Evolutionary conservation across 1,140 invertebrate species (phyloP).

Genomic region (Eupristina koningsbergeri): DNA sequence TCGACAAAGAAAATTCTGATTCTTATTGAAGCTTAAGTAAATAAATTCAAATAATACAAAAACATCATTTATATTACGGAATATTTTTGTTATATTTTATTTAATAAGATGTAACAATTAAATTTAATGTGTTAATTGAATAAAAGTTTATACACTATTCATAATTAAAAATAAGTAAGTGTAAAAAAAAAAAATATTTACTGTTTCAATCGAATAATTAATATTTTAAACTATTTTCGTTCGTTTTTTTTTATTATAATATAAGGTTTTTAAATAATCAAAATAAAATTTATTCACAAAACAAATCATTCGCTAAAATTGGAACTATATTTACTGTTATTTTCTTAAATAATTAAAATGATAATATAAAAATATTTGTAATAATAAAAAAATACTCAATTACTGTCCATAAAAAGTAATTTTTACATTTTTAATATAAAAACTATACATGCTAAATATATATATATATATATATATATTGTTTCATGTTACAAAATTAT

Average conservation of each 20-base stretch:
- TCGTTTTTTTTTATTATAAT: background rate
- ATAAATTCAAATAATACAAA: too few species aligned
- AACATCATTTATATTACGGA: too few species aligned
- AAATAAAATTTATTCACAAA: background rate
- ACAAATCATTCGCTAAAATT: constrained; percentile 41
- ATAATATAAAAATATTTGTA: background rate
- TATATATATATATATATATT: too few species aligned
- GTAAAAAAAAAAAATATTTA: background rate
- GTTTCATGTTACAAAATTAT: too few species aligned
- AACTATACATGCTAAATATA: too few species aligned
- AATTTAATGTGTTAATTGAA: too few species aligned
- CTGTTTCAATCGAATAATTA: background rate
- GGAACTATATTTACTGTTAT: background rate
- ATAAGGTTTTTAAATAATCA: background rate
- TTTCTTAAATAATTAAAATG: too few species aligned
- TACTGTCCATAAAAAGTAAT: background rate
- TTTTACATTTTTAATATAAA: too few species aligned
- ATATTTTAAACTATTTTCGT: background rate
- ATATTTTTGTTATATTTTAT: too few species aligned
- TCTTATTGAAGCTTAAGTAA: too few species aligned
- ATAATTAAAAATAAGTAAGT: background rate
- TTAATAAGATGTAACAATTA: too few species aligned
- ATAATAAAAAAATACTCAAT: background rate
- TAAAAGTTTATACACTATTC: background rate
- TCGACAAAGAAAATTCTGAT: too few species aligned